A percentile compares a stretch with the other conserved stretches of the same genome.
These are phyloP conservation scores for Leucosticte australis DNA, from an alignment of 2,113 vertebrate species.

Conservation along the genomic window DNA sequence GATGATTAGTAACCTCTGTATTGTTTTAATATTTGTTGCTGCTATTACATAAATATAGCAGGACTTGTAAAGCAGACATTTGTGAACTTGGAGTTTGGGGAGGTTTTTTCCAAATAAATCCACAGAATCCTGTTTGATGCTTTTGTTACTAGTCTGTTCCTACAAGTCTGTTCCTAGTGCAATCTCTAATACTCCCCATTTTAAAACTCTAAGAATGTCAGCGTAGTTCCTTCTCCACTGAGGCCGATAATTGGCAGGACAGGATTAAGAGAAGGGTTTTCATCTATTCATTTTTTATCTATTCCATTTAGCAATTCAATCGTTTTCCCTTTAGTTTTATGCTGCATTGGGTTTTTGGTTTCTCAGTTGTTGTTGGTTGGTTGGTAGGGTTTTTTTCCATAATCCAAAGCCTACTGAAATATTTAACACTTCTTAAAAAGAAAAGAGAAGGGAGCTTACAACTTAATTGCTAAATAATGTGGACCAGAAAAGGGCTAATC, in stretches of 20 bases:
- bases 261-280: not conserved
- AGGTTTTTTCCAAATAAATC: not conserved
- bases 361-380: not conserved
- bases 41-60: not conserved
- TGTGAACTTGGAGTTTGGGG: not conserved
- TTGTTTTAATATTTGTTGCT: not conserved
- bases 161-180: not conserved
- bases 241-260: not conserved
- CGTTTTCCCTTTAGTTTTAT: not conserved
- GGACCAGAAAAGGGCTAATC: not conserved
- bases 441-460: not conserved
- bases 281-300: not conserved
- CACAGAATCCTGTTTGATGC: not conserved
- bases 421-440: not conserved
- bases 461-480: not conserved
- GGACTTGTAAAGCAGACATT: not conserved
- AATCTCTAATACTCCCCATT: not conserved
- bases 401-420: not conserved
- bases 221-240: not conserved
- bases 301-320: not conserved
- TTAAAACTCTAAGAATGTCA: not conserved
- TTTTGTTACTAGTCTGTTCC: not conserved
- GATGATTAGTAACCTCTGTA: not conserved
- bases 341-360: rapidly evolving
- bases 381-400: not conserved